A percentile compares a stretch with the other conserved stretches of the same genome.
These are phyloP conservation scores for Pempheris klunzingeri DNA, from an alignment of 2,797 vertebrate species.

Conservation along the genomic window DNA sequence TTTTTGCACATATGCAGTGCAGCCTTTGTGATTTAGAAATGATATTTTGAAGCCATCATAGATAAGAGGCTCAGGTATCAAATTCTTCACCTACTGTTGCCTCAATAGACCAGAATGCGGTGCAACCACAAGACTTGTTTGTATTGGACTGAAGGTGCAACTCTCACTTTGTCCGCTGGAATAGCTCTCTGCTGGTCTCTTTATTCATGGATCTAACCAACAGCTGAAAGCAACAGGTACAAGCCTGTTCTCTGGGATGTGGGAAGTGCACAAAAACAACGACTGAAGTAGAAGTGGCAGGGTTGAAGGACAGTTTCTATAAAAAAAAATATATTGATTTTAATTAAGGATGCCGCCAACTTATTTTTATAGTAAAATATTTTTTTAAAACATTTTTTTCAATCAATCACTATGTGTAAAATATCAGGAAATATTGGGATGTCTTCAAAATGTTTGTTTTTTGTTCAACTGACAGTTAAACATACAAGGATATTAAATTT, in stretches of 20 bases:
- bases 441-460: neutral
- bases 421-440: neutral
- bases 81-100: neutral
- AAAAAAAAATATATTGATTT: neutral
- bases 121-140: slow-evolving; percentile 22
- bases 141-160: slow-evolving; percentile 10
- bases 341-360: neutral
- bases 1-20: neutral
- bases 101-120: neutral
- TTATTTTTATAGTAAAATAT: no score
- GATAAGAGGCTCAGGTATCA: neutral
- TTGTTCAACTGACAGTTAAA: neutral
- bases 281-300: neutral
- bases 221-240: slow-evolving; percentile 24
- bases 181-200: slow-evolving; percentile 4
- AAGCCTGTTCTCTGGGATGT: slow-evolving; percentile 8
- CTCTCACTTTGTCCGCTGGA: slow-evolving; percentile 35
- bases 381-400: no score
- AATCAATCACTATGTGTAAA: no score
- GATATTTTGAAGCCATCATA: neutral
- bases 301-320: neutral
- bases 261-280: slow-evolving; percentile 8
- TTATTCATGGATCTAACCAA: neutral
- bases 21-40: neutral
- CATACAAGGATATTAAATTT: neutral